Evolutionary conservation across 2,113 vertebrate species (phyloP).

Genomic region (Sprattus sprattus): DNA sequence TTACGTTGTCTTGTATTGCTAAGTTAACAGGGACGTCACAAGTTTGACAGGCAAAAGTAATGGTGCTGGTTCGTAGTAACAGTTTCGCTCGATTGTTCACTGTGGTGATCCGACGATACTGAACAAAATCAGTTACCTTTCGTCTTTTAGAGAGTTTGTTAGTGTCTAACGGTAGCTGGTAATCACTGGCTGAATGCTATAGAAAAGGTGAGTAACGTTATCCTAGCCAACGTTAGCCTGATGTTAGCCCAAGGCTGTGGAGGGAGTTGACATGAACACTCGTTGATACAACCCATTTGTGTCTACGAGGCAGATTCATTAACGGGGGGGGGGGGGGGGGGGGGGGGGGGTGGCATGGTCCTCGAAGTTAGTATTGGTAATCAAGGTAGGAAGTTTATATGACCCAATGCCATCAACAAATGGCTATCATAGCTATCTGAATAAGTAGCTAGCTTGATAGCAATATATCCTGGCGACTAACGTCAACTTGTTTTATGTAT

Average conservation of each 20-base stretch:
- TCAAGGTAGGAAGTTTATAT: not conserved
- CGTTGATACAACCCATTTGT: not conserved
- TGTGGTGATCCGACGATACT: not conserved
- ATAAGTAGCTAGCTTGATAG: not conserved
- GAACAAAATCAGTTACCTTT: not conserved
- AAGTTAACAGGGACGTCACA: not conserved
- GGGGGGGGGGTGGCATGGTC: not conserved
- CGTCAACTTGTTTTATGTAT: not conserved
- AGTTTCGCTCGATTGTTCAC: not conserved
- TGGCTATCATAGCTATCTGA: not conserved
- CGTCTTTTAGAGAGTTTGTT: not conserved
- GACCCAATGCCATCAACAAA: not conserved
- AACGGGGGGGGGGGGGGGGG: not conserved
- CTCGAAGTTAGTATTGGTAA: not conserved
- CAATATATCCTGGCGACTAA: not conserved
- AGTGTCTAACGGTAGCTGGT: not conserved
- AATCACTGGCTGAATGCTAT: not conserved
- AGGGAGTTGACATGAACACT: slow-evolving; percentile 5
- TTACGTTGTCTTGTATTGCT: not conserved
- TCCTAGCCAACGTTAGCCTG: not conserved
- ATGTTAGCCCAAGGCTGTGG: not conserved
- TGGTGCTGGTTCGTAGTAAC: not conserved
- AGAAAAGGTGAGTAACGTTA: not conserved
- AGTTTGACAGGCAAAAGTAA: not conserved
- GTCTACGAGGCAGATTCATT: not conserved